Evolutionary conservation across 2,888 invertebrate genomes (phyloP).

Genomic region (Leucozona laternaria): DNA sequence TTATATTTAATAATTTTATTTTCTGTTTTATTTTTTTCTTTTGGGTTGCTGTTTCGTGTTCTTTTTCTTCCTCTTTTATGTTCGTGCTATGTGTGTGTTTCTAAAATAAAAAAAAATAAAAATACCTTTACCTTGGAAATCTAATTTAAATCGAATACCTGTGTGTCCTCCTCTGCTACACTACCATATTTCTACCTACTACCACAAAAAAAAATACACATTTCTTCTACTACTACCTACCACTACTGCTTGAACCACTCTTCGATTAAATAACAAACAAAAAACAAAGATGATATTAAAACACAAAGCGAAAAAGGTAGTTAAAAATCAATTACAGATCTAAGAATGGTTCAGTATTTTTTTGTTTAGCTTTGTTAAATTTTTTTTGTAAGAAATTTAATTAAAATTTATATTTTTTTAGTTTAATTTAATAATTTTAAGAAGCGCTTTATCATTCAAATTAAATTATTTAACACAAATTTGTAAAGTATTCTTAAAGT

Average conservation of each 20-base stretch:
- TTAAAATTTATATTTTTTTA: no score
- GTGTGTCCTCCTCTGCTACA: constrained; percentile 53
- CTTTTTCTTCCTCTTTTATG: constrained; percentile 45
- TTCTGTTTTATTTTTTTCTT: constrained; percentile 25
- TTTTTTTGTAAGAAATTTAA: no score
- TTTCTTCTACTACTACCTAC: constrained; percentile 44
- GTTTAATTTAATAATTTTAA: neutral
- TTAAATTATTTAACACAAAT: no score
- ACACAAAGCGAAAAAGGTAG: constrained; percentile 80
- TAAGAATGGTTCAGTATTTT: constrained; percentile 36
- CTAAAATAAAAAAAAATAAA: constrained; percentile 17
- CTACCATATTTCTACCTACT: constrained; percentile 57
- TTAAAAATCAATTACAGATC: constrained; percentile 29
- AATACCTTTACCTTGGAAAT: constrained; percentile 36
- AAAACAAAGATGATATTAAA: constrained; percentile 79
- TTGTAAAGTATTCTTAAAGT: no score
- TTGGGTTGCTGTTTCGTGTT: constrained; percentile 62
- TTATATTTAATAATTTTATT: constrained; percentile 23
- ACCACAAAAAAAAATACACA: constrained; percentile 44
- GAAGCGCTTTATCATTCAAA: neutral
- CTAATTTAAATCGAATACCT: constrained; percentile 28
- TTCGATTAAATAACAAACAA: constrained; percentile 54
- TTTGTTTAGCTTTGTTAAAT: neutral
- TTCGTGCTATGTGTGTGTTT: constrained; percentile 52
- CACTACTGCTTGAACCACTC: constrained; percentile 65